Evolutionary conservation across 2,888 invertebrate species (phyloP).

Genomic region (Diloba caeruleocephala): DNA sequence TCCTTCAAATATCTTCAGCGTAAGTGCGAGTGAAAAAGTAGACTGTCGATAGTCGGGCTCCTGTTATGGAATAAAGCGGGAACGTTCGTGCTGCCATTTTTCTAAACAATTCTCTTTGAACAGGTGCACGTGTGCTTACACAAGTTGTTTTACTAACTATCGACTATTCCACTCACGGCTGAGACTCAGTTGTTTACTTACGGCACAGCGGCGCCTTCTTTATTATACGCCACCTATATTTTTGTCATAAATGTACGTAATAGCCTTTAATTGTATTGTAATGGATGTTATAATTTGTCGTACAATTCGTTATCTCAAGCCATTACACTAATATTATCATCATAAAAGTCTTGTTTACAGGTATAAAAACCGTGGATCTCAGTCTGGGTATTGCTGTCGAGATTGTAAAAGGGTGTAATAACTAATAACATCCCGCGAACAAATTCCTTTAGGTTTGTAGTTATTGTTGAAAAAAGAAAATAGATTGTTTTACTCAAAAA

Average conservation of each 20-base stretch:
- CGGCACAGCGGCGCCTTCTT: constrained; percentile 34
- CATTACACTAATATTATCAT: neutral
- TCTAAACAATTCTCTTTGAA: constrained; percentile 79
- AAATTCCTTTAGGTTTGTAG: too few relatives aligned
- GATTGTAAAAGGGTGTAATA: too few relatives aligned
- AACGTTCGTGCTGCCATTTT: constrained; percentile 56
- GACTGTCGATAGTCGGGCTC: constrained; percentile 24
- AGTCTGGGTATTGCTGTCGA: too few relatives aligned
- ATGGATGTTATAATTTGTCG: constrained; percentile 11
- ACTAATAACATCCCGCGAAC: too few relatives aligned
- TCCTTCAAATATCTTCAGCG: constrained; percentile 3
- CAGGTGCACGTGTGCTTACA: constrained; percentile 82
- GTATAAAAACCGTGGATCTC: too few relatives aligned
- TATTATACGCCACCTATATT: constrained; percentile 18
- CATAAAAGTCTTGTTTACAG: too few relatives aligned
- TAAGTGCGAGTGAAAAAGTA: constrained; percentile 29
- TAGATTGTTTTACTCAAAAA: constrained; percentile 13
- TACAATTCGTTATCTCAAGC: neutral
- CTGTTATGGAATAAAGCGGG: constrained; percentile 54
- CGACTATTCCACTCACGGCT: constrained; percentile 69
- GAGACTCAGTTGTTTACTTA: constrained; percentile 57
- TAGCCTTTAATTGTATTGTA: constrained; percentile 22
- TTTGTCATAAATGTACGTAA: constrained; percentile 21
- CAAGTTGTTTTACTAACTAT: constrained; percentile 77
- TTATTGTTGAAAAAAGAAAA: neutral